Base-by-base conservation (phyloP, 2,888 invertebrate species). In the Drosophila meridionalis region DNA sequence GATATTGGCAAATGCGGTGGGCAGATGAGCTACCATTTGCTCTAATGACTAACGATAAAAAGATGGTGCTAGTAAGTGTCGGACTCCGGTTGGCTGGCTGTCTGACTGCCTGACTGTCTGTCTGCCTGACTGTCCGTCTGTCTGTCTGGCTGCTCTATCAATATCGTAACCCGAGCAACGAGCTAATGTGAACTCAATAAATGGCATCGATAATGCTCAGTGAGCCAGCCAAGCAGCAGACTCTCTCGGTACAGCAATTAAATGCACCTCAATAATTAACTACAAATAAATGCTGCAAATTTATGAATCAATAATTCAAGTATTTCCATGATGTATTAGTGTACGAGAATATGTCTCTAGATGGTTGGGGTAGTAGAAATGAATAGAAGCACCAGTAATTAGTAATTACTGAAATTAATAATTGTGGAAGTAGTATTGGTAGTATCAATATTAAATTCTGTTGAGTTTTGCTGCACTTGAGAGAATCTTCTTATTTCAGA, bases 1-100 rank as follows among this genome's bases (percentile, higher is more conserved):
- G 68, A 62, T 73, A 80, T 78, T 76, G 73, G 73, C 50, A 67
- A 73, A 40, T 59, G 59, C 40, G 63, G 45, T 64, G 40, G 26
- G 26, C 28, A 65, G 71, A 76, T 76, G 76, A 56, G 80, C 64
- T 50, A 57, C 72, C 68, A 78, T 80, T 78, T 71, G 34, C 43
- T 48, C 42, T 71, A 78, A 78, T 78, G 58, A 63, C 72, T 28
- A 34, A 45, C 76, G 59, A 76, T 76, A 68, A 73, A 62, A 77
- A 38, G 61, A 73, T 68, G 78, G 48, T 55, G 40, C 60, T 47
- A 42, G 56, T 12, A 59, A 52, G 26, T 38, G 43, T 48, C 42
- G 50, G 47, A 38, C 38, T 48, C 36, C 32, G 58, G 14, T 2
- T 2, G 34, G 14, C 26, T 26, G 34, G 14, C 26, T 11, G 4